Percentiles rank a stretch among this genome's conserved stretches.
phyloP scores from a whole-genome alignment of 2,888 invertebrate genomes.

The Thelaira solivaga region DNA sequence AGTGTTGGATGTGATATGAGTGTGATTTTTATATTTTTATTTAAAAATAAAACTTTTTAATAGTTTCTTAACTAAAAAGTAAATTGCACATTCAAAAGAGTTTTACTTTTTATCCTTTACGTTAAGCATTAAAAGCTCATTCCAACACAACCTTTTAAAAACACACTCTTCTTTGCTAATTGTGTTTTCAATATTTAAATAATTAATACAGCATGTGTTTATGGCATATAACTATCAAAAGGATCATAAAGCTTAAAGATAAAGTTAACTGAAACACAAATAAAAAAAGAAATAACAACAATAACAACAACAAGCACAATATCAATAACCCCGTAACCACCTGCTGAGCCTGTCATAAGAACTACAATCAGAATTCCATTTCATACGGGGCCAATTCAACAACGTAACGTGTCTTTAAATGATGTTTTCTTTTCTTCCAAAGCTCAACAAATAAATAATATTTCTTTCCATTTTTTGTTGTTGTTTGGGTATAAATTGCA shows the following conservation, averaged over 20 bases:
- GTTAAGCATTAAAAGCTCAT: not conserved
- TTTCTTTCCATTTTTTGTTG: too few relatives aligned
- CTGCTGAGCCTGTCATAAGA: constrained; percentile 72
- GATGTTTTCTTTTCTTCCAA: constrained; percentile 15
- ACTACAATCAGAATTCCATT: constrained; percentile 58
- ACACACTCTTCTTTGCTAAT: constrained; percentile 26
- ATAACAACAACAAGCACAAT: constrained; percentile 43
- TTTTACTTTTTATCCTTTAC: too few relatives aligned
- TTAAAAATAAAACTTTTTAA: too few relatives aligned
- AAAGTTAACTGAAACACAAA: not conserved
- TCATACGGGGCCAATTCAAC: constrained; percentile 20
- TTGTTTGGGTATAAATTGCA: too few relatives aligned
- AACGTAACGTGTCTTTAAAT: constrained; percentile 50
- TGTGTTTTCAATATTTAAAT: constrained; percentile 46
- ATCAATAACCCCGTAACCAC: constrained; percentile 59
- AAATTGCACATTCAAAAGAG: too few relatives aligned
- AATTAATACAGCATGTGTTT: constrained; percentile 53
- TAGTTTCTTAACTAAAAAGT: too few relatives aligned
- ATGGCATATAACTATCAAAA: constrained; percentile 49
- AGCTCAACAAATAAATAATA: constrained; percentile 14
- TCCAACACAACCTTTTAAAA: not conserved
- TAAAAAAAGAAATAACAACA: constrained; percentile 19
- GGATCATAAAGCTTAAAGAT: constrained; percentile 20
- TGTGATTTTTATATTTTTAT: too few relatives aligned
- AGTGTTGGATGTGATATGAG: too few relatives aligned